Base-by-base conservation (phyloP, 2,888 invertebrate genomes). In the Pasiphila rectangulata region DNA sequence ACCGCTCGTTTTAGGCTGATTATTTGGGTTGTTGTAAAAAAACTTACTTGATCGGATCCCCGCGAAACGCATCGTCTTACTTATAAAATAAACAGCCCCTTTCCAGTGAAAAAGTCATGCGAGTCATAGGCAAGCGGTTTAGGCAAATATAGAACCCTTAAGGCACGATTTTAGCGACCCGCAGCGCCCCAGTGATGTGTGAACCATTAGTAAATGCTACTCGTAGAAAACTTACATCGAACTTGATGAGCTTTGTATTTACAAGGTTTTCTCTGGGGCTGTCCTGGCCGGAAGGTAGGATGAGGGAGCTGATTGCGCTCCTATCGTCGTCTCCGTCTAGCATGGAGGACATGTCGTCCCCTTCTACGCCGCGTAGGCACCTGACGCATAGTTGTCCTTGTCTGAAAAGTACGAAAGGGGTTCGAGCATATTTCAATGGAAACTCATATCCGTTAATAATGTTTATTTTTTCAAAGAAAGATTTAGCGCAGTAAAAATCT, bases 301-400 rank as follows among this genome's bases (percentile, higher is more conserved):
- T 85, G 24, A 89, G 77, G 2, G 89, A 90, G 62, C 89, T 89
- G 57, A 93, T 90, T 63, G 92, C 92, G 59, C 92, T 92, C 54
- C 92, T 88, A 63, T 93, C 93, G 59, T 94, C 94, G 59, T 95
- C 95, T 17, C 92, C 93, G 47, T 92, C 93, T 40, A 93, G 85
- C 69, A 94, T 91, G 13, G 93, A 91, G 2, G 92, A 91, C 73
- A 92, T 90, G 60, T 92, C 91, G 56, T 92, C 93, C 32, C 83
- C 65, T 51, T 86, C 86, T 45, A 93, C 91, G 34, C 91, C 92
- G 50, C 95, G 90, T 40, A 95, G 88, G 75, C 96, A 96, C 65
- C 94, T 91, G 63, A 93, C 92, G 79, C 96, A 96, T 67, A 95
- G 90, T 69, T 95, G 94, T 6, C 95, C 95, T 90, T 95, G 94